Base-by-base conservation (phyloP, 2,113 vertebrate species). In the Nothobranchius kuhntae region DNA sequence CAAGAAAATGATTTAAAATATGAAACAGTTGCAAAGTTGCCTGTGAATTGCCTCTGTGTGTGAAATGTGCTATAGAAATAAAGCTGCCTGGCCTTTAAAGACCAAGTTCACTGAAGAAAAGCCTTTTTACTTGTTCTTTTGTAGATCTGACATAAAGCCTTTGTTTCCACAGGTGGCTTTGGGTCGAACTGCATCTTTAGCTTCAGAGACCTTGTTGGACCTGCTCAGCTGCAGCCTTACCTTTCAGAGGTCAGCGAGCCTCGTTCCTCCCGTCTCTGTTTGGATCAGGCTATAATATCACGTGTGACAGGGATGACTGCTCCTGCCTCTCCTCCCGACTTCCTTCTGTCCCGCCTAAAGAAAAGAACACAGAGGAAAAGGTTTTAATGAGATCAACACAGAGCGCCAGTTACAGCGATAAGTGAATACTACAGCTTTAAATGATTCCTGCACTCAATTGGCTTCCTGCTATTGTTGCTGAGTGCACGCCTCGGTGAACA, bases 341-440 rank as follows among this genome's bases (percentile, higher is more conserved):
- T 51, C 46, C 54, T 74, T 68, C 71, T 58, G 65, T 74, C 77
- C 83, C 45, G 58, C 71, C 78, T 55, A 71, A 84, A 87, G 71
- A 78, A 82, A 85, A 76, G 71, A 89, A 84, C 82, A 85, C 78
- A 82, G 74, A 91, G 78, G 92, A 94, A 93, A 93, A 91, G 89
- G 76, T 81, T 94, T 93, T 93, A 96, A 94, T 92, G 89, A 93
- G 92, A 95, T 94, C 95, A 93, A 94, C 94, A 93, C 93, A 92
- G 93, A 93, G 93, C 92, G 87, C 88, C 91, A 91, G 94, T 93
- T 94, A 93, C 94, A 94, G 93, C 94, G 95, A 96, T 97, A 96
- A 96, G 95, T 95, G 96, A 96, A 96, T 95, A 96, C 94, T 94
- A 94, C 91, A 91, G 94, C 94, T 91, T 94, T 94, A 95, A 96